These are phyloP conservation scores for Euura saliciscinereae DNA, from an alignment of 1,140 invertebrate species.

Conservation along the genomic window DNA sequence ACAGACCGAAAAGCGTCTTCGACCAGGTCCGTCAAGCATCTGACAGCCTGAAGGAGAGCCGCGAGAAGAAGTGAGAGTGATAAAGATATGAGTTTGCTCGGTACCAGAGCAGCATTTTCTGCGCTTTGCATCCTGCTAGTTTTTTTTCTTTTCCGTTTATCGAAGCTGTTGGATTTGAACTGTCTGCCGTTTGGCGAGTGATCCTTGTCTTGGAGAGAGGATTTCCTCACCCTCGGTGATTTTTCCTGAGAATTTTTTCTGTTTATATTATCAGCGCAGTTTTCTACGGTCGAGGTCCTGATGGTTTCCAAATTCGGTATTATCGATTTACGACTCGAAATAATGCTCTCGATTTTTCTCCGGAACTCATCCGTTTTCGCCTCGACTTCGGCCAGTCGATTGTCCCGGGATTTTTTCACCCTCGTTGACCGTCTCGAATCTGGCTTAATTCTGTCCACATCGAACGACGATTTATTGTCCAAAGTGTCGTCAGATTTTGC, in stretches of 20 bases:
- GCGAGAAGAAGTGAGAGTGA: slow-evolving; percentile 57
- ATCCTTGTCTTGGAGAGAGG: slow-evolving; percentile 10
- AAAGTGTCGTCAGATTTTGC: slow-evolving; percentile 36
- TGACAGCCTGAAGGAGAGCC: slow-evolving; percentile 54
- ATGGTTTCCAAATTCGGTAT: slow-evolving; percentile 13
- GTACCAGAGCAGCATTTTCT: slow-evolving; percentile 41
- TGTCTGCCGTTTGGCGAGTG: neutral
- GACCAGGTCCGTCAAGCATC: slow-evolving; percentile 53
- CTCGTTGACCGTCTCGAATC: slow-evolving; percentile 5
- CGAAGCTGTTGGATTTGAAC: slow-evolving; percentile 14
- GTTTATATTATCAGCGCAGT: slow-evolving; percentile 2
- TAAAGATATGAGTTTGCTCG: slow-evolving; percentile 56
- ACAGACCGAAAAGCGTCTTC: slow-evolving; percentile 52
- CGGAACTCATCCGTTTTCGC: slow-evolving; percentile 40
- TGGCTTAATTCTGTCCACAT: neutral
- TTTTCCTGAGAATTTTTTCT: slow-evolving; percentile 5
- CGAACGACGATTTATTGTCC: slow-evolving; percentile 13
- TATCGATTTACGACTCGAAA: slow-evolving; percentile 25
- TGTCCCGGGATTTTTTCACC: slow-evolving; percentile 10
- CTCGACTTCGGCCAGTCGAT: slow-evolving; percentile 33
- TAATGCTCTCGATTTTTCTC: slow-evolving; percentile 35
- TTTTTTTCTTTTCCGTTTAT: slow-evolving; percentile 40
- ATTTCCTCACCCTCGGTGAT: slow-evolving; percentile 15
- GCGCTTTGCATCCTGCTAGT: slow-evolving; percentile 25
- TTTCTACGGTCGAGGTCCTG: neutral